phyloP scores from a whole-genome alignment of 2,113 vertebrate species.

The Petrocephalus microphthalmus region DNA sequence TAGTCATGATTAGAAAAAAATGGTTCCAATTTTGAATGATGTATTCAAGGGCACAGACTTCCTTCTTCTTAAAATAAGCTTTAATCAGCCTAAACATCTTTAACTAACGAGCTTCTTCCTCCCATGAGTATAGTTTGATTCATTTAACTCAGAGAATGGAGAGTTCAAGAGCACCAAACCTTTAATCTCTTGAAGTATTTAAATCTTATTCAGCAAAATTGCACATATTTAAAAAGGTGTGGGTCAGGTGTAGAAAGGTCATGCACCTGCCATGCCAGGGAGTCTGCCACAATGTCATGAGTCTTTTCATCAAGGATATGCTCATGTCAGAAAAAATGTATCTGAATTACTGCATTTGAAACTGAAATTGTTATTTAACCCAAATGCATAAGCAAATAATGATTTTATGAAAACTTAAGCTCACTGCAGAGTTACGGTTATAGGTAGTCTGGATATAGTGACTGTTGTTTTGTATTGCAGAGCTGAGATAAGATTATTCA shows the following conservation, averaged over 20 bases:
- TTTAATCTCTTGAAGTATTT: not conserved
- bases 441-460: not conserved
- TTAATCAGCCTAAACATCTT: not conserved
- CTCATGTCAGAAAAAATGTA: not conserved
- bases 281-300: not conserved
- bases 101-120: constrained; percentile 6
- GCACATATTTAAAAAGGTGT: not conserved
- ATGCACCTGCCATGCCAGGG: not conserved
- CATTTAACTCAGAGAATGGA: not conserved
- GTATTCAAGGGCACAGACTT: constrained; percentile 4
- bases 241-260: not conserved
- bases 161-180: not conserved
- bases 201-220: not conserved
- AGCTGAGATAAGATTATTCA: not conserved
- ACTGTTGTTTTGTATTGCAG: not conserved
- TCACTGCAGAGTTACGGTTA: not conserved
- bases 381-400: not conserved
- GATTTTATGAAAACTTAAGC: not conserved
- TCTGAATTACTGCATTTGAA: not conserved
- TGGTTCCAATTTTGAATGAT: not conserved
- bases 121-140: not conserved
- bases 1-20: not conserved
- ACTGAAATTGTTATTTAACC: not conserved
- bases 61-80: constrained; percentile 10
- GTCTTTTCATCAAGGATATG: not conserved